These are phyloP conservation scores for Agonopterix subpropinquella DNA, from an alignment of 2,888 invertebrate genomes.

Conservation along the genomic window DNA sequence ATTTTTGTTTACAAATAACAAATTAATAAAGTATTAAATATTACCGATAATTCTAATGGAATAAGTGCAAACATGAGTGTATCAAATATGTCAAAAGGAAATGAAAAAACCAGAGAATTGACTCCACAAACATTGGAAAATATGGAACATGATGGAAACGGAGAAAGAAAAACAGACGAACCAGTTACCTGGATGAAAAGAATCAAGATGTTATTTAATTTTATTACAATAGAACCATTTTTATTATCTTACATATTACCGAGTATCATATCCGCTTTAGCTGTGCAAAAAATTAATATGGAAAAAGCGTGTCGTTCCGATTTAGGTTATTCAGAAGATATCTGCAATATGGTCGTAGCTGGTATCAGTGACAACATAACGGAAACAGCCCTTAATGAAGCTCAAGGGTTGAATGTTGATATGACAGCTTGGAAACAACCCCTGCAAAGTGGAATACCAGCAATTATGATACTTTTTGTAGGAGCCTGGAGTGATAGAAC, in stretches of 20 bases:
- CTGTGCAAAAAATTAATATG: constrained; percentile 68
- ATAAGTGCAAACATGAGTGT: no score
- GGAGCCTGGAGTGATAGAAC: constrained; percentile 79
- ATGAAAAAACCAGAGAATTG: no score
- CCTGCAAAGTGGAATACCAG: constrained; percentile 72
- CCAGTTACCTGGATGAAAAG: constrained; percentile 5
- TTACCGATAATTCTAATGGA: no score
- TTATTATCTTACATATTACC: constrained; percentile 79
- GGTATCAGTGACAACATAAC: constrained; percentile 42
- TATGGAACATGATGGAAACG: constrained; percentile 11
- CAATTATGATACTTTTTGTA: constrained; percentile 72
- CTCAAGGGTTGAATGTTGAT: constrained; percentile 61
- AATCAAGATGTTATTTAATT: constrained; percentile 15
- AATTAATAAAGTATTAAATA: background rate
- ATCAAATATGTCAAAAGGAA: no score
- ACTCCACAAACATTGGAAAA: background rate
- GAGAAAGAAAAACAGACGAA: constrained; percentile 12
- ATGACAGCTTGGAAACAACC: constrained; percentile 74
- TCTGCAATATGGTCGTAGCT: constrained; percentile 59
- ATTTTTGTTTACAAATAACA: constrained; percentile 28
- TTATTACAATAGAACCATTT: constrained; percentile 79
- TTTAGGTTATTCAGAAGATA: constrained; percentile 57
- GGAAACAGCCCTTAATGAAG: constrained; percentile 42
- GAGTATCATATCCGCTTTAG: constrained; percentile 74
- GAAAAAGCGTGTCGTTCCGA: constrained; percentile 76